These are phyloP conservation scores for Prietella phreatophila DNA, from an alignment of 2,113 vertebrate species.

Conservation along the genomic window DNA sequence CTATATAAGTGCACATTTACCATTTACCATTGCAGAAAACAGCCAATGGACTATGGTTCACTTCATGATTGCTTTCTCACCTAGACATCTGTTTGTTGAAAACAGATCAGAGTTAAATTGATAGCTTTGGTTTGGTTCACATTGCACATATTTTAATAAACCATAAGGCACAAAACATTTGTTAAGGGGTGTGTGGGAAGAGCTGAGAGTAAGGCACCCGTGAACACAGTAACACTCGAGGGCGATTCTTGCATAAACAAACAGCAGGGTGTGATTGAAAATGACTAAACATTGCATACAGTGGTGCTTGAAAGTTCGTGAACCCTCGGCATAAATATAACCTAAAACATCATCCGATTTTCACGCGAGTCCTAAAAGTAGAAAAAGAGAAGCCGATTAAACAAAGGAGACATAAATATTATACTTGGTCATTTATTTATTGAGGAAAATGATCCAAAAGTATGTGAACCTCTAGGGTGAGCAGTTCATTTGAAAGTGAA, in stretches of 20 bases:
- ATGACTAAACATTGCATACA: background rate
- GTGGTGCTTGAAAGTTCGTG: too few relatives aligned
- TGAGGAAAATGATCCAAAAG: too few relatives aligned
- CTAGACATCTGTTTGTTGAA: background rate
- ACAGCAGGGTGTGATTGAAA: background rate
- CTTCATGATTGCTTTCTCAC: background rate
- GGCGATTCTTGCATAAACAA: background rate
- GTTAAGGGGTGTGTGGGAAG: background rate
- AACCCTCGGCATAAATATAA: too few relatives aligned
- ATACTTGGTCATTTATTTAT: too few relatives aligned
- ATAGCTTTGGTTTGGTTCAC: background rate
- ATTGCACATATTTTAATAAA: background rate
- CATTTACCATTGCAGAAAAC: background rate
- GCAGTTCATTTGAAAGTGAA: too few relatives aligned
- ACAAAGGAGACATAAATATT: too few relatives aligned
- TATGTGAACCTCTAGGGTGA: too few relatives aligned
- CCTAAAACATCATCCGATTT: too few relatives aligned
- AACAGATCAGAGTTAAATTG: background rate
- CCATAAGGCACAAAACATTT: background rate
- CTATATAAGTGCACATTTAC: too few relatives aligned
- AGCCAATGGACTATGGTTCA: background rate
- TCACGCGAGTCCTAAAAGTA: too few relatives aligned
- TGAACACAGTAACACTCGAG: background rate
- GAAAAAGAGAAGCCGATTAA: too few relatives aligned
- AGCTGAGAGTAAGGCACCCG: background rate